phyloP scores from a whole-genome alignment of 2,113 vertebrate species.

The Xerus inauris region DNA sequence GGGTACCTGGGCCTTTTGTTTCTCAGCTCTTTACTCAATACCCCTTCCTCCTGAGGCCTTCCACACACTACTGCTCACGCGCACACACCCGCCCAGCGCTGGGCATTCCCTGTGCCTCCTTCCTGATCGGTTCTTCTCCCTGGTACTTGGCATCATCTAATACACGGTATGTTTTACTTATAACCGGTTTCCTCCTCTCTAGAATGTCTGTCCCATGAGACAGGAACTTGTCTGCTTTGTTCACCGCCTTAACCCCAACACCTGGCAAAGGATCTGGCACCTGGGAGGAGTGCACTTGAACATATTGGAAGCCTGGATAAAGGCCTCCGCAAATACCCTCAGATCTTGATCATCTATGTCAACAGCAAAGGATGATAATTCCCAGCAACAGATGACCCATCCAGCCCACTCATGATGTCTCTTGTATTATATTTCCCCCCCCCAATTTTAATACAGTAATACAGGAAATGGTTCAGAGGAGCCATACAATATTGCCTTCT shows the following conservation, averaged over 20 bases:
- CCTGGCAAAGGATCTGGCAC: background rate
- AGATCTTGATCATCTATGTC: background rate
- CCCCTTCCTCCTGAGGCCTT: background rate
- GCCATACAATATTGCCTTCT: background rate
- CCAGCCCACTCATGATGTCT: background rate
- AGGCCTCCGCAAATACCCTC: background rate
- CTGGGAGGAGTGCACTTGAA: background rate
- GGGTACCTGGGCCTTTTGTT: background rate
- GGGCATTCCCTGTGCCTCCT: fast-evolving
- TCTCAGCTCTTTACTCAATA: background rate
- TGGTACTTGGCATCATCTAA: background rate
- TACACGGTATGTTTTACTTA: background rate
- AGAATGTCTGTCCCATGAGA: background rate
- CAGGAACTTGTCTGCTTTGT: background rate
- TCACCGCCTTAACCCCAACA: background rate
- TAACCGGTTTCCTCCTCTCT: background rate
- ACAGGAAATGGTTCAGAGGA: background rate
- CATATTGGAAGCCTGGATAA: background rate
- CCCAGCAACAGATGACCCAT: background rate
- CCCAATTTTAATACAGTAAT: background rate
- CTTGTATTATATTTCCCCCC: background rate
- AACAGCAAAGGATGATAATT: background rate
- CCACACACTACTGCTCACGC: background rate
- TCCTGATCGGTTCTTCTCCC: background rate
- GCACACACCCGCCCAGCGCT: too few relatives aligned